These are phyloP conservation scores for Drosophila tripunctata DNA, from an alignment of 2,888 invertebrate species.

Conservation along the genomic window DNA sequence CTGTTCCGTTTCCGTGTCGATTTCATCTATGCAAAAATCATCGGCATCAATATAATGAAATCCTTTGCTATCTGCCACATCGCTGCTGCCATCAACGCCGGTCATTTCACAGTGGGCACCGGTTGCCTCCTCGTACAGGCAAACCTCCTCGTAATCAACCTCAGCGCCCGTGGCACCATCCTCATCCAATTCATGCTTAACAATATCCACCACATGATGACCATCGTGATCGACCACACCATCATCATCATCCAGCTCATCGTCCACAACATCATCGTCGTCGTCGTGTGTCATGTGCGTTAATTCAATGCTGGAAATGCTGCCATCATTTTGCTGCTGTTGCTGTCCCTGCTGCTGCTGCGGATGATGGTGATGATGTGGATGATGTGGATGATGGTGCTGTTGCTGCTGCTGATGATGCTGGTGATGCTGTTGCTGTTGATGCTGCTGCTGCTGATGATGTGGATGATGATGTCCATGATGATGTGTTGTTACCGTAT, in stretches of 20 bases:
- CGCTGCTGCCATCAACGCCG: conserved; percentile 70
- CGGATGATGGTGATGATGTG: conserved; percentile 49
- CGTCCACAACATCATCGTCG: conserved; percentile 57
- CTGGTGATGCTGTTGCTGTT: conserved; percentile 51
- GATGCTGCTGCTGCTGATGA: conserved; percentile 50
- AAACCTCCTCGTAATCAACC: conserved; percentile 81
- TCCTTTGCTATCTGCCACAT: conserved; percentile 70
- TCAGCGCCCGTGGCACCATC: conserved; percentile 73
- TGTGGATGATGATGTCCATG: conserved; percentile 36
- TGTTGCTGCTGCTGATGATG: conserved; percentile 53
- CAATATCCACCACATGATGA: conserved; percentile 77
- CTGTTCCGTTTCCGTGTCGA: conserved; percentile 37
- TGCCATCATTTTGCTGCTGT: conserved; percentile 70
- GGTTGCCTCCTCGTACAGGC: conserved; percentile 79
- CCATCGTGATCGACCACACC: conserved; percentile 67
- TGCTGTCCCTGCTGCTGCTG: conserved; percentile 67
- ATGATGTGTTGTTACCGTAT: conserved; percentile 57
- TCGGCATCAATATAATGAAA: conserved; percentile 79
- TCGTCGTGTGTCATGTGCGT: conserved; percentile 63
- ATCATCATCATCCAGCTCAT: conserved; percentile 60
- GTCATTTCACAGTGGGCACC: conserved; percentile 77
- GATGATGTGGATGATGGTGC: conserved; percentile 52
- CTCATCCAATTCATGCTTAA: conserved; percentile 77
- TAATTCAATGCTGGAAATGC: conserved; percentile 71
- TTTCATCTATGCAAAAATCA: conserved; percentile 79